Percentiles rank a stretch among this genome's conserved stretches.
Evolutionary conservation across 2,113 vertebrate species (phyloP).

Genomic region (Struthidea cinerea): DNA sequence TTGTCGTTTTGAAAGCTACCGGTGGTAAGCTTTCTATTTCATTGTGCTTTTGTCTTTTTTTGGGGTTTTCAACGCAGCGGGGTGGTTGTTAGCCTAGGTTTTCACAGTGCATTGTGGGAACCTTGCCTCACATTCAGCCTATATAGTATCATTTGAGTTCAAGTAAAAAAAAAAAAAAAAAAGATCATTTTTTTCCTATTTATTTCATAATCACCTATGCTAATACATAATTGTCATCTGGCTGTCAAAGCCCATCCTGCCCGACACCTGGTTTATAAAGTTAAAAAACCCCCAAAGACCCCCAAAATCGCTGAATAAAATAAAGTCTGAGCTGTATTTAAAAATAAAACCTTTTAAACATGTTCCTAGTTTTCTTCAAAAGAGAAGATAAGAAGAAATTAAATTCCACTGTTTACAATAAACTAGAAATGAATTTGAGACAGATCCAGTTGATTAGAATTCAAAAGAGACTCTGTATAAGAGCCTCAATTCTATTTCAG

Average conservation of each 20-base stretch:
- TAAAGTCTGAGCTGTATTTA: conserved; percentile 24
- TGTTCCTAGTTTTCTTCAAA: conserved; percentile 53
- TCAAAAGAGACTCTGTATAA: conserved; percentile 48
- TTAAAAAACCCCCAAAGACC: neutral
- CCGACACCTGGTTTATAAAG: neutral
- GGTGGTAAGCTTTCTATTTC: conserved; percentile 84
- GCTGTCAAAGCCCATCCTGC: conserved; percentile 25
- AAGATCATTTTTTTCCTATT: neutral
- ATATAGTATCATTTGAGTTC: conserved; percentile 78
- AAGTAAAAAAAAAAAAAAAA: conserved; percentile 68
- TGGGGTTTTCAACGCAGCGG: conserved; percentile 81
- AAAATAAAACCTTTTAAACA: conserved; percentile 41
- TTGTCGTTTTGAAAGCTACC: conserved; percentile 85
- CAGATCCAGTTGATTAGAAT: conserved; percentile 65
- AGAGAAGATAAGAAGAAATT: conserved; percentile 64
- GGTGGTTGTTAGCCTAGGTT: conserved; percentile 83
- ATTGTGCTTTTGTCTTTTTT: conserved; percentile 93
- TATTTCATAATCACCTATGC: conserved; percentile 66
- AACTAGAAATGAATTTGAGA: conserved; percentile 52
- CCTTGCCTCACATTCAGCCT: conserved; percentile 72
- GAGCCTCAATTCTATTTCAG: conserved; percentile 59
- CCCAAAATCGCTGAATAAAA: neutral
- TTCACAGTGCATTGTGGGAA: conserved; percentile 93
- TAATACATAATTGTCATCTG: conserved; percentile 13
- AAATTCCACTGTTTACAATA: conserved; percentile 65